Conservation (phyloP, 2,797 vertebrate genomes). For the Microhierax caerulescens region DNA sequence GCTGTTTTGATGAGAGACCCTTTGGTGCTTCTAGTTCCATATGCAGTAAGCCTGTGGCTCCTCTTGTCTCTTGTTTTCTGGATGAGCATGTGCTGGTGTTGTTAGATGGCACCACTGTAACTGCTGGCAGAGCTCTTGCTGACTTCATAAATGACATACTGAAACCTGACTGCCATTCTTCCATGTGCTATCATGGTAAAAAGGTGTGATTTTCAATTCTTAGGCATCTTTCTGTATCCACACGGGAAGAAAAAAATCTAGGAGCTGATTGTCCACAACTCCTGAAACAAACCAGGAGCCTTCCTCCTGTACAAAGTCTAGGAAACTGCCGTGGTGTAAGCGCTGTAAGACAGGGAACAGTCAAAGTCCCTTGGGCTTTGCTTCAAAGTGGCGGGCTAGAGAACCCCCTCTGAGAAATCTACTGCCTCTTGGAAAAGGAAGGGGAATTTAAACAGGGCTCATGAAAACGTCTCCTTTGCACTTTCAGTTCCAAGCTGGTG, state of each 20-base stretch:
- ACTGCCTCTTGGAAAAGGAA: neutral
- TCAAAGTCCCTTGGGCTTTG: neutral
- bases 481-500: neutral
- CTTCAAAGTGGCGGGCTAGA: neutral
- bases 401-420: neutral
- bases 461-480: neutral
- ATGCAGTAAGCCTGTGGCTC: neutral
- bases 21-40: neutral
- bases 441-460: neutral
- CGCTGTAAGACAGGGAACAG: neutral
- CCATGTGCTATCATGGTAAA: neutral
- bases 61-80: neutral
- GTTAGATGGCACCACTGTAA: neutral
- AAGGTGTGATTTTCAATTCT: neutral
- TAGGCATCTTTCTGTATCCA: neutral
- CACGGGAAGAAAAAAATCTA: neutral
- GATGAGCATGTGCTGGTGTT: accelerated
- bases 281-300: neutral
- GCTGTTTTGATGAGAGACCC: neutral
- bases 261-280: neutral
- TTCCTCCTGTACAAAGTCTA: neutral
- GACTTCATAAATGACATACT: neutral
- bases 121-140: neutral
- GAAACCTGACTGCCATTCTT: neutral
- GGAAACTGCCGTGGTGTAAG: neutral